Evolutionary conservation across 2,888 invertebrate species (phyloP).

Genomic region (Alviniconcha strummeri): DNA sequence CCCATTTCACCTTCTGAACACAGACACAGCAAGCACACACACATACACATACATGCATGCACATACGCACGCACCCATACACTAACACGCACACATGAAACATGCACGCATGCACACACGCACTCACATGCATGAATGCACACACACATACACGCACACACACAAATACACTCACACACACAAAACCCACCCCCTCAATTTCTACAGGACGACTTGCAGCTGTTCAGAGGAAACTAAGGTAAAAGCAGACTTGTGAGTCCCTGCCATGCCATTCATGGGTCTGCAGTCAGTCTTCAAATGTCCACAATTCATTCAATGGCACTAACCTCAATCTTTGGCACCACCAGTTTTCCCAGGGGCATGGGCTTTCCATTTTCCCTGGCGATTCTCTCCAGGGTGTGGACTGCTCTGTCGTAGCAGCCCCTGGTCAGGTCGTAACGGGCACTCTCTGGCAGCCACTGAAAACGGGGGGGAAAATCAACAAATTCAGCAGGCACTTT

Average conservation of each 20-base stretch:
- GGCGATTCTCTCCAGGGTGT: slow-evolving; percentile 89
- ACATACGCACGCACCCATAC: no score
- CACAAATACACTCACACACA: background rate
- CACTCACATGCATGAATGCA: background rate
- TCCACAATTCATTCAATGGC: no score
- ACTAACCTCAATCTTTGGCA: slow-evolving; percentile 51
- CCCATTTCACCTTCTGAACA: no score
- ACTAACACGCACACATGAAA: no score
- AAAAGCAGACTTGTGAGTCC: background rate
- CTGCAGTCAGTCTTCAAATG: no score
- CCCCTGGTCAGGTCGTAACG: slow-evolving; percentile 91
- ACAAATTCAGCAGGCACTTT: no score
- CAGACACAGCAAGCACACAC: no score
- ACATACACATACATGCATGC: no score
- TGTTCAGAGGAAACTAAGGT: no score
- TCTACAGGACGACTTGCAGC: no score
- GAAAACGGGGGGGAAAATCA: slow-evolving; percentile 60
- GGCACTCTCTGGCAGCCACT: slow-evolving; percentile 97
- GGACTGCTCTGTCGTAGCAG: slow-evolving; percentile 88
- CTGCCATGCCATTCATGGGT: background rate
- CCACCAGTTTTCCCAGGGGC: slow-evolving; percentile 82
- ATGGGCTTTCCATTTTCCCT: slow-evolving; percentile 91
- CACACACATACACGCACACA: background rate
- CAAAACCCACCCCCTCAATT: background rate
- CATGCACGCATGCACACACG: no score